Evolutionary conservation across 2,113 vertebrate genomes (phyloP).

Genomic region (Mixornis gularis): DNA sequence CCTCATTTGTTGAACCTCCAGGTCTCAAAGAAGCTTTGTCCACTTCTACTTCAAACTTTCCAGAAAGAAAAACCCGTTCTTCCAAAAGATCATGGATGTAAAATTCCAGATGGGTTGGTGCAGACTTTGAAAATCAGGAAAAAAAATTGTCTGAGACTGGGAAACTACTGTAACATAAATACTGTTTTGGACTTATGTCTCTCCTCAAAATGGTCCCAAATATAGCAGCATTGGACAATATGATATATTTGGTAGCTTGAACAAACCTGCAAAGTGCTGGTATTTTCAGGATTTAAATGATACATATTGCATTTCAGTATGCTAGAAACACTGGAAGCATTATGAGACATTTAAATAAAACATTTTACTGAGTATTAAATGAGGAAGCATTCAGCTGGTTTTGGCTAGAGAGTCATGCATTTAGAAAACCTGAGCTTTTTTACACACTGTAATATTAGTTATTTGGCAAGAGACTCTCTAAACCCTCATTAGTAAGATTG

Average conservation of each 20-base stretch:
- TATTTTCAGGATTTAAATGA: constrained; percentile 27
- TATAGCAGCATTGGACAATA: not conserved
- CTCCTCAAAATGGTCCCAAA: not conserved
- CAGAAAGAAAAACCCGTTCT: constrained; percentile 31
- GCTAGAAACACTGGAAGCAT: constrained; percentile 25
- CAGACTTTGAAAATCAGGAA: not conserved
- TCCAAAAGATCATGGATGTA: constrained; percentile 17
- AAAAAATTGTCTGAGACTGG: not conserved
- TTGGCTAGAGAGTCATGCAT: constrained; percentile 24
- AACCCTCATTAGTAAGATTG: constrained; percentile 31
- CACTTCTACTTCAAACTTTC: constrained; percentile 44
- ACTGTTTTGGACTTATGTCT: not conserved
- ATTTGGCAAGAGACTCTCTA: constrained; percentile 11
- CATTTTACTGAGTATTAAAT: constrained; percentile 6
- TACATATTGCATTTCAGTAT: not conserved
- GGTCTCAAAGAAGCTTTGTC: constrained; percentile 56
- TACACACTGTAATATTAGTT: constrained; percentile 1
- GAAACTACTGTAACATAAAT: not conserved
- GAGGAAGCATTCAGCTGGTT: constrained; percentile 37
- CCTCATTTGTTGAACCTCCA: constrained; percentile 49
- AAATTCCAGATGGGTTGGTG: constrained; percentile 51
- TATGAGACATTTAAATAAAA: constrained; percentile 31
- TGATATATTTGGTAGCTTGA: constrained; percentile 9
- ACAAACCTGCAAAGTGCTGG: not conserved
- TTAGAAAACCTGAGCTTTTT: constrained; percentile 43